Evolutionary conservation across 2,113 vertebrate genomes (phyloP).

Genomic region (Phaethon lepturus): DNA sequence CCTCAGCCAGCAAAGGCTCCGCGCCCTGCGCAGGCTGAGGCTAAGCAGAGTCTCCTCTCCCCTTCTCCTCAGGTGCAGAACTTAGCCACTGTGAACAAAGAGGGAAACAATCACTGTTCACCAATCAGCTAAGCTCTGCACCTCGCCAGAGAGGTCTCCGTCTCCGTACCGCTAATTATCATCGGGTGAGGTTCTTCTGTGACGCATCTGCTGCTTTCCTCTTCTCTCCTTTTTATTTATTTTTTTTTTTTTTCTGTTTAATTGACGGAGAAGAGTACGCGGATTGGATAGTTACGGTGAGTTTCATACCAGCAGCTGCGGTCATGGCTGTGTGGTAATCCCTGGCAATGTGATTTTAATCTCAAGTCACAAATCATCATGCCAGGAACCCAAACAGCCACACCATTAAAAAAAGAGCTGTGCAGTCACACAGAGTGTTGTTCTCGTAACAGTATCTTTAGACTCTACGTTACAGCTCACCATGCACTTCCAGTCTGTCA

Average conservation of each 20-base stretch:
- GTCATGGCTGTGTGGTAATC: slow-evolving; percentile 98
- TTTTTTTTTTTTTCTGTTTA: background rate
- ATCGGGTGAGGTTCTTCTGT: slow-evolving; percentile 38
- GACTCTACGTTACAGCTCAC: background rate
- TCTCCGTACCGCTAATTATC: slow-evolving; percentile 52
- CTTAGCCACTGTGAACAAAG: slow-evolving; percentile 99
- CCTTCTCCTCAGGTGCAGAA: slow-evolving; percentile 99
- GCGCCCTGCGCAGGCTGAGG: slow-evolving; percentile 18
- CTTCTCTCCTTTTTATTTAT: background rate
- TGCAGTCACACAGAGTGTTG: background rate
- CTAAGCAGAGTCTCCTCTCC: slow-evolving; percentile 74
- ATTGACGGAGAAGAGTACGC: background rate
- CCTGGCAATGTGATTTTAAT: slow-evolving; percentile 99
- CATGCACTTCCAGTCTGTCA: background rate
- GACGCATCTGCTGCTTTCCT: slow-evolving; percentile 32
- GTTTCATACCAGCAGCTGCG: slow-evolving; percentile 83
- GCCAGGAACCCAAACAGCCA: slow-evolving; percentile 99
- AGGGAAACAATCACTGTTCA: slow-evolving; percentile 99
- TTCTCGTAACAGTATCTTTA: background rate
- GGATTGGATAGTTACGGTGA: slow-evolving; percentile 13
- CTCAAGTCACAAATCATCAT: slow-evolving; percentile 99
- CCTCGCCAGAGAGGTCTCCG: slow-evolving; percentile 88
- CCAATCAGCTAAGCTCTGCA: slow-evolving; percentile 99
- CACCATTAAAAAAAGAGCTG: slow-evolving; percentile 70
- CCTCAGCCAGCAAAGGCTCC: background rate